Evolutionary conservation across 2,797 vertebrate genomes (phyloP), one percentile per base, ranked within the genome.

Genomic region (Loriculus beryllinus): DNA sequence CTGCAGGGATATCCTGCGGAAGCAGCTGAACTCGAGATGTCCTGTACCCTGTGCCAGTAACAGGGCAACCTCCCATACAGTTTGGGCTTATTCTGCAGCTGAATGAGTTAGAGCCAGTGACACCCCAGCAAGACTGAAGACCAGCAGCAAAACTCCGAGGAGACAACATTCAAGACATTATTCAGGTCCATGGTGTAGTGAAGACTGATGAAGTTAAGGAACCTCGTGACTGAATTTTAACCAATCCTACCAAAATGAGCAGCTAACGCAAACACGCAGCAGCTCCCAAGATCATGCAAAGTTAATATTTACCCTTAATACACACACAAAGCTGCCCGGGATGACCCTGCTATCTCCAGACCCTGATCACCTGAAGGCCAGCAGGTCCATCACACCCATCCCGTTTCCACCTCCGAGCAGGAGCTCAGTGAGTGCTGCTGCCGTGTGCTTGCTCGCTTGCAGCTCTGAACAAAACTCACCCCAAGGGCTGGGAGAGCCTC

Each of bases 401-500:
- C 2, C 54, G 20, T 6, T 16, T 7, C 42, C 62, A 29, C 31
- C 56, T 37, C 54, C 0, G 3, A 80, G 56, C 37, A 64, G 9
- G 62, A 88, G 86, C 64, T 59, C 56, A 25, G 71, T 0, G 12
- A 69, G 52, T 11, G 51, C 64, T 40, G 10, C 42, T 7, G 39
- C 80, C 4, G 2, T 19, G 74, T 10, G 37, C 77, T 63, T 52
- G 37, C 88, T 86, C 67, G 7, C 4, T n/a, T 57, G 70, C 62
- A 54, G 42, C 76, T n/a, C 69, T 0, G 9, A 82, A 37, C 5
- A 72, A 63, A 72, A 56, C n/a, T 29, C 72, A 51, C 40, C 76
- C 87, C 2, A 0, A 71, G 86, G 88, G 74, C 87, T 69, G 77
- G 88, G 93, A 92, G 87, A 95, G 88, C 90, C 94, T 82, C 84